phyloP scores from a whole-genome alignment of 2,888 invertebrate species.

The Ypsolopha scabrella region DNA sequence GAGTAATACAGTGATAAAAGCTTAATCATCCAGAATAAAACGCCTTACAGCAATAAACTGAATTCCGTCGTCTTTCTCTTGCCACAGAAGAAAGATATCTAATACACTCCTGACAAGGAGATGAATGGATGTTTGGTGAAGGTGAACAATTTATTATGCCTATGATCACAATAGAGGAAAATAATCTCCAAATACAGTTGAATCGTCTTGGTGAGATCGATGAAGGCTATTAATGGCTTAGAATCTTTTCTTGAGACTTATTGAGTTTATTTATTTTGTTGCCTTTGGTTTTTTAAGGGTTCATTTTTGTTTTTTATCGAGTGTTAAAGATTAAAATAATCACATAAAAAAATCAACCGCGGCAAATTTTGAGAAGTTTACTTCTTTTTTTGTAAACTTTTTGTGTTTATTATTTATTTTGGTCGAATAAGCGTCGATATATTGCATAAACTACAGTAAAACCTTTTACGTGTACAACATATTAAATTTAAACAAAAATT shows the following conservation, averaged over 20 bases:
- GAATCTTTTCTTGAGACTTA: not conserved
- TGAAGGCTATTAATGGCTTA: not conserved
- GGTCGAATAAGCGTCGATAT: too few relatives aligned
- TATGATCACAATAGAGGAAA: conserved; percentile 15
- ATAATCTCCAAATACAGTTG: not conserved
- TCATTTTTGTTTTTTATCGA: not conserved
- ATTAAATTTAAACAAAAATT: too few relatives aligned
- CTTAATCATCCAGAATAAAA: conserved; percentile 41
- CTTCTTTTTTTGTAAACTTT: too few relatives aligned
- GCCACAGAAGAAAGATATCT: conserved; percentile 27
- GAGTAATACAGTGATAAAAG: conserved; percentile 14
- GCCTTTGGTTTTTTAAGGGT: not conserved
- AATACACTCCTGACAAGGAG: conserved; percentile 24
- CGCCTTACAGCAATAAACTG: conserved; percentile 34
- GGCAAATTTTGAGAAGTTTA: too few relatives aligned
- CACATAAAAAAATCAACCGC: too few relatives aligned
- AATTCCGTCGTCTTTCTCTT: conserved; percentile 32
- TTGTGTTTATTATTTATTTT: too few relatives aligned
- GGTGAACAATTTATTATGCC: conserved; percentile 33
- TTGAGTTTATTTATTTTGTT: not conserved
- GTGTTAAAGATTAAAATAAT: too few relatives aligned
- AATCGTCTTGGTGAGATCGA: not conserved
- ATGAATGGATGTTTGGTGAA: conserved; percentile 39
- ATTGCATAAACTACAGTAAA: too few relatives aligned
- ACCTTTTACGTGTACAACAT: too few relatives aligned